Base-by-base conservation (phyloP, 2,797 vertebrate species). In the Dicrostonyx torquatus region DNA sequence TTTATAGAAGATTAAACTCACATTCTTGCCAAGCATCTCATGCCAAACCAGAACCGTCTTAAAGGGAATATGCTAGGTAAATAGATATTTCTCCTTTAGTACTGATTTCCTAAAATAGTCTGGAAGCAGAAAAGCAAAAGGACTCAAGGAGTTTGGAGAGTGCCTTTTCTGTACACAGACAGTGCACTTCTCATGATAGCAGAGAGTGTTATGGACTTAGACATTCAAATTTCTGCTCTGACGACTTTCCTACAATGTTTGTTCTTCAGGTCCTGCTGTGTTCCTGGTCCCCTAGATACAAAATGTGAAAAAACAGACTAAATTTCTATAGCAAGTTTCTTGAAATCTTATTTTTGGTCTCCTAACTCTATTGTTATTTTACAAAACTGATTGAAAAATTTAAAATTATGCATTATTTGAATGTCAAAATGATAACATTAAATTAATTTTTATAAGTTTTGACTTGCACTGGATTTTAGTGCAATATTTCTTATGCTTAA, bases 351-450 rank as follows among this genome's bases (percentile, higher is more conserved):
- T 45, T 48, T 95, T 91, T 82, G 43, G 85, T 84, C 62, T 79
- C 4, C 29, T 48, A 72, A n/a, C 4, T 60, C 62, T 90, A 62
- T 79, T 77, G 18, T 58, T 58, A 43, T 17, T 92, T 75, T 94
- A 64, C 17, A 75, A 90, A 88, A 73, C 1, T 37, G 11, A 91
- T 1, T 43, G 6, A 62, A 40, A 77, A 60, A 17, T 22, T n/a
- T 86, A 1, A 60, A 55, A 75, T n/a, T 43, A 58, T 45, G 1
- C 53, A 24, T 29, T 84, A 29, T 76, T 7, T 90, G 13, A 90
- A 93, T 93, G 87, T 77, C 2, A 64, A 88, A 92, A 70, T 60
- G 12, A 90, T 43, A 60, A 89, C 66, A 80, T 90, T 93, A 91
- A 66, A 85, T 92, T 93, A 78, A 83, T 83, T 70, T 73, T 62